phyloP scores from a whole-genome alignment of 2,888 invertebrate genomes.

The Orthonevra nobilis region DNA sequence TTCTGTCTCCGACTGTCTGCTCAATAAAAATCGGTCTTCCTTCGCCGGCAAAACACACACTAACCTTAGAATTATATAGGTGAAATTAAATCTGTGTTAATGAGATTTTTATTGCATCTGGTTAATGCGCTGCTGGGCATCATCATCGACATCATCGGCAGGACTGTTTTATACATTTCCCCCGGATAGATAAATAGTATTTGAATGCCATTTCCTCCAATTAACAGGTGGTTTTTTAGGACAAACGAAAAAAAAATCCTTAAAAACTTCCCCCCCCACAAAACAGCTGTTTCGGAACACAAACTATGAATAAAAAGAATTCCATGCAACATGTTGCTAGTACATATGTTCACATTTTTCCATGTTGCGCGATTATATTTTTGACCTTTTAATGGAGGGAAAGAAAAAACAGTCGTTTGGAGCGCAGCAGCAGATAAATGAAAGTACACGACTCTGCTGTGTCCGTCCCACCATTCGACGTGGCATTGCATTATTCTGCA shows the following conservation, averaged over 20 bases:
- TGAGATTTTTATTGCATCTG: constrained; percentile 57
- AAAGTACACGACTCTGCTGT: constrained; percentile 48
- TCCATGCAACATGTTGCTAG: constrained; percentile 36
- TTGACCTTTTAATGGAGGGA: constrained; percentile 49
- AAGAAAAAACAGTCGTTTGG: constrained; percentile 17
- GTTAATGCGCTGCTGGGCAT: neutral
- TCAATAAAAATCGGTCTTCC: constrained; percentile 53
- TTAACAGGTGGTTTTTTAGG: constrained; percentile 54
- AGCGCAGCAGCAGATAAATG: constrained; percentile 56
- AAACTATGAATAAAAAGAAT: constrained; percentile 4
- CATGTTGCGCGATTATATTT: neutral
- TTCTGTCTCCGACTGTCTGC: constrained; percentile 19
- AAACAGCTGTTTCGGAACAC: no score
- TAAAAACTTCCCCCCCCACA: no score
- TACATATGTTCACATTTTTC: constrained; percentile 17
- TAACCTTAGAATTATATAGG: constrained; percentile 55
- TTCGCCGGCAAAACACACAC: constrained; percentile 19
- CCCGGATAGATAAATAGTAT: constrained; percentile 37
- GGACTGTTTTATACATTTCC: neutral
- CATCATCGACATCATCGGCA: neutral
- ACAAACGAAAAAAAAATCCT: constrained; percentile 2
- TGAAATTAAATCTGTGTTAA: constrained; percentile 70
- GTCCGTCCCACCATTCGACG: constrained; percentile 37
- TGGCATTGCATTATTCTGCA: constrained; percentile 52
- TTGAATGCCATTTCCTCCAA: constrained; percentile 37